Evolutionary conservation across 2,797 vertebrate genomes (phyloP).

Genomic region (Chelmon rostratus): DNA sequence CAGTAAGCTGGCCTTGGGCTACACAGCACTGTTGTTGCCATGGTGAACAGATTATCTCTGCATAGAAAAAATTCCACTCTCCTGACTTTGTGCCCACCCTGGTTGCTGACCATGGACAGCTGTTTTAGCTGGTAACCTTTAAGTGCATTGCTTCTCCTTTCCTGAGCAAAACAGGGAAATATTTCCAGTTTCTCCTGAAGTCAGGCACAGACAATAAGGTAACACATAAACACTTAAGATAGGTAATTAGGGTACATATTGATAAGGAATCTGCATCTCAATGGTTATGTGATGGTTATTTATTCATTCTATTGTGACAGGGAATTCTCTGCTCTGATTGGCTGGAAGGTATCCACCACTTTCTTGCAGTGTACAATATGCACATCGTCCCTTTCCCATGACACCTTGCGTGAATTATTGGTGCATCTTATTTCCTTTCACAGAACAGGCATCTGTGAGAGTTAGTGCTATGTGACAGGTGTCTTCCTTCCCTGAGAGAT

Average conservation of each 20-base stretch:
- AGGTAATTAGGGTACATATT: not conserved
- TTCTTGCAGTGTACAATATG: not conserved
- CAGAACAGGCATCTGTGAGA: not conserved
- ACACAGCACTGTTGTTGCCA: slow-evolving; percentile 71
- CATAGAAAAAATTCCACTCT: slow-evolving; percentile 40
- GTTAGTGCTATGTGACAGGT: not conserved
- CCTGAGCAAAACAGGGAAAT: too few species aligned
- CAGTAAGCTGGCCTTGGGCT: slow-evolving; percentile 66
- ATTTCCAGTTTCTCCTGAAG: not conserved
- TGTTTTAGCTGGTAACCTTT: slow-evolving; percentile 62
- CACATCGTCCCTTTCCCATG: not conserved
- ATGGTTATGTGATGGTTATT: not conserved
- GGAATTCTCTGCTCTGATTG: not conserved
- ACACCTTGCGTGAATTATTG: slow-evolving; percentile 9
- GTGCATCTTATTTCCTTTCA: not conserved
- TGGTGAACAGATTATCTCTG: slow-evolving; percentile 73
- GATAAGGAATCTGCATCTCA: not conserved
- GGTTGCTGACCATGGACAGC: slow-evolving; percentile 31
- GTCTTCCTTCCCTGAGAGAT: not conserved
- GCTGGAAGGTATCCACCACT: not conserved
- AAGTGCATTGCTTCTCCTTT: slow-evolving; percentile 31
- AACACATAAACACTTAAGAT: not conserved
- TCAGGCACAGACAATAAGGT: not conserved
- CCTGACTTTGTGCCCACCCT: slow-evolving; percentile 45
- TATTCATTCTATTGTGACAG: not conserved